A percentile compares a stretch with the other conserved stretches of the same genome.
Conservation (phyloP, 2,888 invertebrate genomes). For the Apotomis capreana region DNA sequence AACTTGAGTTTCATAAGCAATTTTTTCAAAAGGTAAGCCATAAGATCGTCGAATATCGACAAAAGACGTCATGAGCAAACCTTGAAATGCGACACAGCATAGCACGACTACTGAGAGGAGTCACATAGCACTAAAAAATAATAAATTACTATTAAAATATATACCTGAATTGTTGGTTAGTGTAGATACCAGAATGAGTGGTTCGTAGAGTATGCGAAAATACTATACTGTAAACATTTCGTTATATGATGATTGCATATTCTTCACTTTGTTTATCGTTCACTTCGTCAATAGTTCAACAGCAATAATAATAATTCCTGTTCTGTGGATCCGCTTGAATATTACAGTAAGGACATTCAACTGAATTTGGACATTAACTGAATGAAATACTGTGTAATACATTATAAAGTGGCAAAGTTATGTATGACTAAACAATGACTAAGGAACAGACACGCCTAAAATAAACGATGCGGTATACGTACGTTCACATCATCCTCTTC, state of each 20-base stretch:
- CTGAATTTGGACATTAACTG: too few species aligned
- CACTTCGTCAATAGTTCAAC: neutral
- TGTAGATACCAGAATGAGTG: too few species aligned
- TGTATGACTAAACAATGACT: constrained; percentile 56
- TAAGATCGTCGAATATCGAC: constrained; percentile 33
- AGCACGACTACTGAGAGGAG: constrained; percentile 57
- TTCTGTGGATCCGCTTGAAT: neutral
- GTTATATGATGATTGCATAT: neutral
- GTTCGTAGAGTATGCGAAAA: too few species aligned
- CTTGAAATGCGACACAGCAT: constrained; percentile 47
- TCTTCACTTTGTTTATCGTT: neutral
- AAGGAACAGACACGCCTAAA: constrained; percentile 52
- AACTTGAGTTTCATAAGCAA: neutral
- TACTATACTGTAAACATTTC: neutral
- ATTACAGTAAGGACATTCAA: too few species aligned
- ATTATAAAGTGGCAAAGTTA: constrained; percentile 13
- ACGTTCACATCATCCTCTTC: constrained; percentile 57
- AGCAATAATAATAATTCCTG: too few species aligned
- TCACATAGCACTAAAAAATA: constrained; percentile 62
- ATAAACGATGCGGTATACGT: constrained; percentile 54
- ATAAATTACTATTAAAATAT: neutral
- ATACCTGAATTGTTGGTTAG: too few species aligned
- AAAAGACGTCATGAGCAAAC: constrained; percentile 48
- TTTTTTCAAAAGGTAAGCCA: constrained; percentile 21
- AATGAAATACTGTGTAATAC: neutral